A percentile compares a stretch with the other conserved stretches of the same genome.
These are phyloP conservation scores for Cladopsammia gracilis DNA, from an alignment of 64 coral and sea anemone species.

Conservation along the genomic window DNA sequence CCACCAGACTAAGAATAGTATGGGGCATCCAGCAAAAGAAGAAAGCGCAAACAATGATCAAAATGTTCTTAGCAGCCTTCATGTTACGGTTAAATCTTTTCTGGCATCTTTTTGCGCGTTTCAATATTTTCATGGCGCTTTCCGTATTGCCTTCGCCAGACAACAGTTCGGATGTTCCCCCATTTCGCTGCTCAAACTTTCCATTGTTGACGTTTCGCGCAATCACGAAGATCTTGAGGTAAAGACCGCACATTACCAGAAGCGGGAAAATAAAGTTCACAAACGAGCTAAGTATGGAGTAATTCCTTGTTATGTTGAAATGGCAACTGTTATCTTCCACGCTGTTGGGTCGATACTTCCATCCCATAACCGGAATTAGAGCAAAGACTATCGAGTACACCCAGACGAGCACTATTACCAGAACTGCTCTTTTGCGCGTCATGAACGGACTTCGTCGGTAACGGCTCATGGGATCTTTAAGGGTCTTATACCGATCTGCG, in stretches of 20 bases:
- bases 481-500: constrained; percentile 89
- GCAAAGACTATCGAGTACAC: constrained; percentile 76
- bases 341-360: constrained; percentile 51
- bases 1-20: constrained; percentile 44
- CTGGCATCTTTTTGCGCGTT: not conserved
- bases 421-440: constrained; percentile 72
- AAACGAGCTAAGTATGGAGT: constrained; percentile 55
- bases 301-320: constrained; percentile 67
- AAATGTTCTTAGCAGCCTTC: constrained; percentile 64
- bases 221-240: constrained; percentile 65
- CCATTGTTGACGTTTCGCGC: constrained; percentile 7
- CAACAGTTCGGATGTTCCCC: not conserved
- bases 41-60: constrained; percentile 62
- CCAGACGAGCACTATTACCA: constrained; percentile 70
- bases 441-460: constrained; percentile 77
- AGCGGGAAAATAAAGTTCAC: constrained; percentile 70
- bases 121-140: not conserved
- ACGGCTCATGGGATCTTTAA: constrained; percentile 74
- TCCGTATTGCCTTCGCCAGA: not conserved
- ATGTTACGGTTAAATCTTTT: constrained; percentile 41
- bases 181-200: not conserved
- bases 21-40: constrained; percentile 69
- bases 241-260: constrained; percentile 61
- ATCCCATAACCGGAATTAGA: constrained; percentile 78
- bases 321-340: constrained; percentile 51